phyloP scores from a whole-genome alignment of 2,888 invertebrate genomes.

The Malthinus seriepunctatus region DNA sequence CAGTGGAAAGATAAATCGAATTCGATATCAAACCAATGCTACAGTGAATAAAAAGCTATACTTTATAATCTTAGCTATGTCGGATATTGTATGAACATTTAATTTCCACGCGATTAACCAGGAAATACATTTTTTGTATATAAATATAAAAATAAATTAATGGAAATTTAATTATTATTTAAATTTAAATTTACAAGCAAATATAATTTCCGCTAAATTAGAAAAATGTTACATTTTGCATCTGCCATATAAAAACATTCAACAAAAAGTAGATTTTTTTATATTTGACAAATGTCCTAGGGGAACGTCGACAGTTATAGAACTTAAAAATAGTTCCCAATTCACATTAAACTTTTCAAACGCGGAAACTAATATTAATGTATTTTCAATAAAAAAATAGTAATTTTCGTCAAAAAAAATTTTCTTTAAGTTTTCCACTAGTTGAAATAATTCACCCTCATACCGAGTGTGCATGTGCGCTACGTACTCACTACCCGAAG shows the following conservation, averaged over 20 bases:
- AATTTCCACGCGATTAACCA: constrained; percentile 51
- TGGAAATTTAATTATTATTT: constrained; percentile 7
- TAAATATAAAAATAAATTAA: constrained; percentile 28
- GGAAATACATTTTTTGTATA: constrained; percentile 47
- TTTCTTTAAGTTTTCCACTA: neutral
- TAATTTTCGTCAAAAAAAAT: constrained; percentile 5
- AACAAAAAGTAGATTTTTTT: constrained; percentile 38
- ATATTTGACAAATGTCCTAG: constrained; percentile 44
- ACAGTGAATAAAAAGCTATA: constrained; percentile 42
- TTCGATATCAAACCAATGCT: constrained; percentile 43
- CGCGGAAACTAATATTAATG: constrained; percentile 23
- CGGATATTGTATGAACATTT: constrained; percentile 50
- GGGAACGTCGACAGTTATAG: constrained; percentile 41
- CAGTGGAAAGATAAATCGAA: constrained; percentile 47
- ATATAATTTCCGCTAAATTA: constrained; percentile 45
- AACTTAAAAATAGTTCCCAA: constrained; percentile 45
- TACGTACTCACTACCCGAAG: too few species aligned
- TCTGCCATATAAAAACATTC: constrained; percentile 41
- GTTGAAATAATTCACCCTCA: neutral
- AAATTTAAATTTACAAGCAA: constrained; percentile 3
- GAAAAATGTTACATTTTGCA: constrained; percentile 45
- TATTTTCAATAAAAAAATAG: constrained; percentile 16
- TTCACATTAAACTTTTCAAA: constrained; percentile 37
- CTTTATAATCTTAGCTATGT: constrained; percentile 46
- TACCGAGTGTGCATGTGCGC: too few species aligned